Conservation (phyloP, 2,797 vertebrate species). For the Poeciliopsis gracilis region DNA sequence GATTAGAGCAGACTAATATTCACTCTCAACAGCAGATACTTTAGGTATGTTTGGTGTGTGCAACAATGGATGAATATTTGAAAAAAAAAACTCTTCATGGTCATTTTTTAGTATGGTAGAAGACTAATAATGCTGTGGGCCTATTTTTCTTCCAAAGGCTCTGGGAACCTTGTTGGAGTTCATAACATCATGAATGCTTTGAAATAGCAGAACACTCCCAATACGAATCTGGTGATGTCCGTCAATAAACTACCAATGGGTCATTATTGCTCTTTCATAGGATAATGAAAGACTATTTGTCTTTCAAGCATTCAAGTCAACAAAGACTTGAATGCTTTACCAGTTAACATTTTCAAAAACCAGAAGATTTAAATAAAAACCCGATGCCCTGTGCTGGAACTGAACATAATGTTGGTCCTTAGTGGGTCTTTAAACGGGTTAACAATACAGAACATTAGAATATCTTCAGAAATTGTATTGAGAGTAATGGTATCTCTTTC, state of each 20-base stretch:
- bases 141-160: too few species aligned
- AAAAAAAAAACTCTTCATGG: neutral
- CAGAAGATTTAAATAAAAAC: neutral
- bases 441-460: neutral
- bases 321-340: neutral
- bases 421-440: neutral
- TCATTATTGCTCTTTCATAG: neutral
- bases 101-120: neutral
- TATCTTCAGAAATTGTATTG: neutral
- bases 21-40: neutral
- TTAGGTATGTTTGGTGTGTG: neutral
- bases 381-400: neutral
- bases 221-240: neutral
- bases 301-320: neutral
- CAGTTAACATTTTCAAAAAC: neutral
- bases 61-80: neutral
- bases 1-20: neutral
- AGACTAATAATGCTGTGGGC: neutral
- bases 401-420: neutral
- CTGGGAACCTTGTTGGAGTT: too few species aligned
- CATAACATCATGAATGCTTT: too few species aligned
- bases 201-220: too few species aligned
- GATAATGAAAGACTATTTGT: neutral
- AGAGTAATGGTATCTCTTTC: neutral
- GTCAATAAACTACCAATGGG: neutral